phyloP scores from a whole-genome alignment of 2,797 vertebrate genomes.

The Dryobates pubescens region DNA sequence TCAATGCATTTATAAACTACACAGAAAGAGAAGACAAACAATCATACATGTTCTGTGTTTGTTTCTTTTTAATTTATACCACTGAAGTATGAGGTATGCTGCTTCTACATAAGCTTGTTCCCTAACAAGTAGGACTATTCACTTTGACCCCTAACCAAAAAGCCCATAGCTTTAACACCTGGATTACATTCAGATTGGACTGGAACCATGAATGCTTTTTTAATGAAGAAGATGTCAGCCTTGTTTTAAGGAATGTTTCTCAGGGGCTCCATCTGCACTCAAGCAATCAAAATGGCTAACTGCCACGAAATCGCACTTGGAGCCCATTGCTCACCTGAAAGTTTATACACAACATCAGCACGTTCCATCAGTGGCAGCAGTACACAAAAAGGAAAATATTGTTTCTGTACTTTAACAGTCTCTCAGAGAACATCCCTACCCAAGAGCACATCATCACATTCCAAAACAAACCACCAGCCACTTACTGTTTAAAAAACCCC shows the following conservation, averaged over 20 bases:
- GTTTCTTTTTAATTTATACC: not conserved
- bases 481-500: not conserved
- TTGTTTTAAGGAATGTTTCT: not conserved
- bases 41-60: not conserved
- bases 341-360: not conserved
- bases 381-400: not conserved
- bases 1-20: not conserved
- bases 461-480: not conserved
- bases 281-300: not conserved
- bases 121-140: not conserved
- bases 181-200: not conserved
- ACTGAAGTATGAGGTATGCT: not conserved
- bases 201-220: rapidly evolving
- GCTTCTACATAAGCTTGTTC: not conserved
- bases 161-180: not conserved
- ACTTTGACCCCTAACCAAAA: not conserved
- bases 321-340: not conserved
- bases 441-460: not conserved
- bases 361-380: not conserved
- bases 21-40: not conserved
- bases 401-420: not conserved
- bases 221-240: not conserved
- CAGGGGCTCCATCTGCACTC: not conserved
- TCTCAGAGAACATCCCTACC: not conserved
- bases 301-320: not conserved